phyloP scores from a whole-genome alignment of 2,113 vertebrate genomes.

The Eclectus roratus region DNA sequence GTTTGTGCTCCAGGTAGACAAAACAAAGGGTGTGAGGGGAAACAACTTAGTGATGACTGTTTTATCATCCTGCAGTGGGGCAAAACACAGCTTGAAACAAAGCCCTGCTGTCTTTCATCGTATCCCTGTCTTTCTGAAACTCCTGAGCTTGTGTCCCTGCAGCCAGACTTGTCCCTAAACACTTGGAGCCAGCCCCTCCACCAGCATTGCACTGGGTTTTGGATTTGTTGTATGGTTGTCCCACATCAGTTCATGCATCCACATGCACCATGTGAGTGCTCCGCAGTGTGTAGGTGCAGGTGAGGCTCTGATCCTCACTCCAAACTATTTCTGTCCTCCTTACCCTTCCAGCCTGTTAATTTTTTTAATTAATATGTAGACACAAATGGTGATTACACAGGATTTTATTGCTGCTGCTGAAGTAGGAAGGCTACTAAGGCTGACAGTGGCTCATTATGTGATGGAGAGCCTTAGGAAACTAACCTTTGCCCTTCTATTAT shows the following conservation, averaged over 20 bases:
- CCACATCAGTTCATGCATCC: background rate
- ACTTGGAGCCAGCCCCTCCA: background rate
- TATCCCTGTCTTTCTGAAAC: background rate
- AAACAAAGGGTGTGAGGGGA: slow-evolving; percentile 16
- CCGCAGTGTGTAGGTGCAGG: background rate
- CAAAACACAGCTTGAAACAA: slow-evolving; percentile 16
- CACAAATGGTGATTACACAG: background rate
- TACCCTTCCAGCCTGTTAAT: background rate
- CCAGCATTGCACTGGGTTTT: rapidly evolving
- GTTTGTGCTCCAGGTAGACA: background rate
- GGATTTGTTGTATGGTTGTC: background rate
- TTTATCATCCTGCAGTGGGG: background rate
- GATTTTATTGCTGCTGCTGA: background rate
- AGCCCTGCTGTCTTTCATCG: background rate
- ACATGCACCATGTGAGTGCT: background rate
- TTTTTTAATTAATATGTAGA: background rate
- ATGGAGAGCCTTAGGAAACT: slow-evolving; percentile 44
- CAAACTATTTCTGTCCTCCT: background rate
- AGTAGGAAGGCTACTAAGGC: background rate
- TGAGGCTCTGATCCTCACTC: background rate
- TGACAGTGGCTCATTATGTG: slow-evolving; percentile 31
- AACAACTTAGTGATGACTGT: background rate
- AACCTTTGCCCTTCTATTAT: slow-evolving; percentile 24
- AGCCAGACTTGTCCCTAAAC: background rate
- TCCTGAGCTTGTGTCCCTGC: background rate